phyloP scores from a whole-genome alignment of 2,113 vertebrate species.

The Catharus minimus region DNA sequence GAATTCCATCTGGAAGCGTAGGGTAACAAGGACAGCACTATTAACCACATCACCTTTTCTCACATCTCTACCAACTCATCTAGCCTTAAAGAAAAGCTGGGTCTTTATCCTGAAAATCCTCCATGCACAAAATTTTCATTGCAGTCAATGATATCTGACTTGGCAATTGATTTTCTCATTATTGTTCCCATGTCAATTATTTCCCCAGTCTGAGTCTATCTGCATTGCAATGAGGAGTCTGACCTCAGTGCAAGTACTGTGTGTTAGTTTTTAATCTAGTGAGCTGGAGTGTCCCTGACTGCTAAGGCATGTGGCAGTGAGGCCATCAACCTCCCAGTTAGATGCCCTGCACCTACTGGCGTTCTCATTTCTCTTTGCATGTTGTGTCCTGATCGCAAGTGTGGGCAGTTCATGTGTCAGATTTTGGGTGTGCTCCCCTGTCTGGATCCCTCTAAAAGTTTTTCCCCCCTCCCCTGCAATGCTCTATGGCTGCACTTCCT shows the following conservation, averaged over 20 bases:
- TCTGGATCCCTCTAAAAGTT: not conserved
- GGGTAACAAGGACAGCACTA: not conserved
- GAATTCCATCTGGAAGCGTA: not conserved
- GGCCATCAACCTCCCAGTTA: not conserved
- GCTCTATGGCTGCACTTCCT: not conserved
- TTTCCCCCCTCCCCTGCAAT: accelerated
- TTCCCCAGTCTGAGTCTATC: not conserved
- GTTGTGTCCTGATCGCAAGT: not conserved
- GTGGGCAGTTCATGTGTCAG: not conserved
- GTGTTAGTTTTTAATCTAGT: not conserved
- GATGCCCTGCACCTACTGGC: accelerated
- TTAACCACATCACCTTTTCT: not conserved
- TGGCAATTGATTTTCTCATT: slow-evolving; percentile 64
- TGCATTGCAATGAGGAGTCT: slow-evolving; percentile 5
- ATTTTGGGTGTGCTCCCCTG: not conserved
- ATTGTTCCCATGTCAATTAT: slow-evolving; percentile 54
- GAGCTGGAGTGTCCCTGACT: not conserved
- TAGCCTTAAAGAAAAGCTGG: slow-evolving; percentile 20
- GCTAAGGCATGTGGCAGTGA: not conserved
- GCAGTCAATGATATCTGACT: slow-evolving; percentile 56
- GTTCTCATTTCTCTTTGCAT: not conserved
- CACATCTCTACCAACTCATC: not conserved
- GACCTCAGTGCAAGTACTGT: not conserved
- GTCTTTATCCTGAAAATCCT: slow-evolving; percentile 50
- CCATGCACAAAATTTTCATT: slow-evolving; percentile 38